Evolutionary conservation across 2,113 vertebrate species (phyloP).

Genomic region (Hemiscyllium ocellatum): DNA sequence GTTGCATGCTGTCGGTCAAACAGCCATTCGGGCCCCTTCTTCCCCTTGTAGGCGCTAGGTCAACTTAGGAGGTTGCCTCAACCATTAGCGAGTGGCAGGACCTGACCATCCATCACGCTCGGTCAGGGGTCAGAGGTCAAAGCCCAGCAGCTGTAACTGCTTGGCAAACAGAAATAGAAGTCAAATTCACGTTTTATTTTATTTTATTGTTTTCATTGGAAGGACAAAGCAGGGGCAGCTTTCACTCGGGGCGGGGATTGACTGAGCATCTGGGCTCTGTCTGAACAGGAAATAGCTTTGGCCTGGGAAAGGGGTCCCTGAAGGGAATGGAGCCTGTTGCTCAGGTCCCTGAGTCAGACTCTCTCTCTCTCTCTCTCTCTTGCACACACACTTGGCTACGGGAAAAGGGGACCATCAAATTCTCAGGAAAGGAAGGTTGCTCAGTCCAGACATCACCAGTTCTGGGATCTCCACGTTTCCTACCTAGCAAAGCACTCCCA

Average conservation of each 20-base stretch:
- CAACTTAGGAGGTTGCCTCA: background rate
- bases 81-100: background rate
- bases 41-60: too few relatives aligned
- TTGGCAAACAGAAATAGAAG: background rate
- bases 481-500: background rate
- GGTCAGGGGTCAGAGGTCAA: background rate
- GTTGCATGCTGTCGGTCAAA: too few relatives aligned
- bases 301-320: background rate
- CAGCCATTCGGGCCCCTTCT: too few relatives aligned
- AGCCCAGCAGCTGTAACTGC: background rate
- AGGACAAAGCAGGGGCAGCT: background rate
- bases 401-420: too few relatives aligned
- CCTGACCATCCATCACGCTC: background rate
- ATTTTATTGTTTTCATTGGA: background rate
- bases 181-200: background rate
- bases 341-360: background rate
- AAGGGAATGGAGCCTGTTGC: background rate
- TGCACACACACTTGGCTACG: background rate
- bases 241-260: background rate
- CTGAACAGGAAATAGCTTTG: background rate
- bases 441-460: background rate
- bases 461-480: background rate
- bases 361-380: too few relatives aligned
- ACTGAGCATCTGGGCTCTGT: background rate
- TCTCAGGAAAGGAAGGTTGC: background rate